Percentiles rank a stretch among this genome's conserved stretches.
phyloP scores from a whole-genome alignment of 2,113 vertebrate genomes.

The Aix galericulata region DNA sequence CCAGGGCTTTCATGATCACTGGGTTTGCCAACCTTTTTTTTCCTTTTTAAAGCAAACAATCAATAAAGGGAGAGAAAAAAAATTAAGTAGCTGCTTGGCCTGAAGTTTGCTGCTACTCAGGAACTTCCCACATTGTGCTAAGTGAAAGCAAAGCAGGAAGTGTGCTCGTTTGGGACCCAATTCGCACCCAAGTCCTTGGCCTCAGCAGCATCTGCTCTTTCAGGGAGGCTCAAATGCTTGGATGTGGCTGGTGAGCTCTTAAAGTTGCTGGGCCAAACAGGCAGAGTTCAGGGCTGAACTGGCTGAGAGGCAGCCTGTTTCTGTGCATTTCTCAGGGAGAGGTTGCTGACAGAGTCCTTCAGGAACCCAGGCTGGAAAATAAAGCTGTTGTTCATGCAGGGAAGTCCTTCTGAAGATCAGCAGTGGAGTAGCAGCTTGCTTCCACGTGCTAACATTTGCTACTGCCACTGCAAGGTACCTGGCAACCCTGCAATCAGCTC shows the following conservation, averaged over 20 bases:
- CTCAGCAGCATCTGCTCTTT: neutral
- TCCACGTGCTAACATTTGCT: neutral
- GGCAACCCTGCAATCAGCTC: neutral
- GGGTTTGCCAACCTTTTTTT: neutral
- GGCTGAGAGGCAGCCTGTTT: neutral
- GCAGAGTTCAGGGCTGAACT: neutral
- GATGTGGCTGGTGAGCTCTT: neutral
- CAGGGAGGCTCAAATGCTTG: neutral
- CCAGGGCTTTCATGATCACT: conserved; percentile 8
- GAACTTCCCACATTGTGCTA: neutral
- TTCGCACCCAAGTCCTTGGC: neutral
- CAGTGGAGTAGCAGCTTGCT: neutral
- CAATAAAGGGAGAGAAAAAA: neutral
- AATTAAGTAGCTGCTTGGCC: neutral
- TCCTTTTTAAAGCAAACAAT: conserved; percentile 41
- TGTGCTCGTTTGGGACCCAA: neutral
- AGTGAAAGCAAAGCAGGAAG: neutral
- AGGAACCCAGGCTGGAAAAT: neutral
- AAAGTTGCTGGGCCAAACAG: neutral
- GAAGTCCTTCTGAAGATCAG: neutral
- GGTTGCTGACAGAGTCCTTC: neutral
- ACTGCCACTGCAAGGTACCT: neutral
- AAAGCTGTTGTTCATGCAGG: neutral
- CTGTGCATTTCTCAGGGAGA: neutral
- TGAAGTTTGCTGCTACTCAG: neutral